Percentiles rank a stretch among this genome's conserved stretches.
These are phyloP conservation scores for Lepidurus packardi DNA, from an alignment of 1,140 invertebrate species.

Conservation along the genomic window DNA sequence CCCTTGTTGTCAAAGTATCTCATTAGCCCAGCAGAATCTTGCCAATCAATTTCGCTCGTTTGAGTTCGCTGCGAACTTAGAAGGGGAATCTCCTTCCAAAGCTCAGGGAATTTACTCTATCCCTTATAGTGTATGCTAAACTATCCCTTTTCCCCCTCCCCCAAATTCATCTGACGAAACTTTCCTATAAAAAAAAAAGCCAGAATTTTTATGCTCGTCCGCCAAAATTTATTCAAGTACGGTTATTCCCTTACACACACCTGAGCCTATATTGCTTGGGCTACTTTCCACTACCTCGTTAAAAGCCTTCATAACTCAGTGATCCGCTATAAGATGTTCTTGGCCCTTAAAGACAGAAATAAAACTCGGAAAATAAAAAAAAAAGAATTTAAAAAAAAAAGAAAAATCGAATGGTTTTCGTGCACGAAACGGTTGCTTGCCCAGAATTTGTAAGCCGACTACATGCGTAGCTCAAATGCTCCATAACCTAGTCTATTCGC, in stretches of 20 bases:
- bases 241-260: not conserved
- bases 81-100: not conserved
- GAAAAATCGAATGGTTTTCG: not conserved
- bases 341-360: not conserved
- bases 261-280: not conserved
- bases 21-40: slow-evolving; percentile 6
- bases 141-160: not conserved
- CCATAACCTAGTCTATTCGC: too few species aligned
- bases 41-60: slow-evolving; percentile 19
- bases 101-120: not conserved
- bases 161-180: slow-evolving; percentile 15
- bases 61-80: not conserved
- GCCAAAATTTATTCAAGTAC: not conserved
- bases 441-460: too few species aligned
- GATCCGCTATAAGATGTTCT: not conserved
- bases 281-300: not conserved
- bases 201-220: not conserved
- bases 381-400: not conserved
- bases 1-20: slow-evolving; percentile 9
- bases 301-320: slow-evolving; percentile 4
- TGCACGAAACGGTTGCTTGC: too few species aligned
- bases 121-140: not conserved
- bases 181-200: not conserved
- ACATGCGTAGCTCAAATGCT: too few species aligned
- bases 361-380: not conserved